Evolutionary conservation across 1,140 invertebrate species (phyloP).

Genomic region (Centruroides sculpturatus): DNA sequence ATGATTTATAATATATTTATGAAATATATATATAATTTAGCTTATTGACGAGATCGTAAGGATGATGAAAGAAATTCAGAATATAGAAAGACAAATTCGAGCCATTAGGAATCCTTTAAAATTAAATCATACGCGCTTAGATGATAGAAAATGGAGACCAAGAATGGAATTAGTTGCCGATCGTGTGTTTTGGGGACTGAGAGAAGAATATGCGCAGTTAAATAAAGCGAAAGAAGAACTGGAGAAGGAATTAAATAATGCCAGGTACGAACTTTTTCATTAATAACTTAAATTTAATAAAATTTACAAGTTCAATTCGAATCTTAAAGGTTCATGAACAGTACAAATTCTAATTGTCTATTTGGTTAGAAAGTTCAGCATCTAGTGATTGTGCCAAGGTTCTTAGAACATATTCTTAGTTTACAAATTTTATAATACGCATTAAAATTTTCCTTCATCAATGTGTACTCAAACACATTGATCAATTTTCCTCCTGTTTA

Average conservation of each 20-base stretch:
- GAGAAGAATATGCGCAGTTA: conserved; percentile 1
- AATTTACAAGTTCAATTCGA: too few species aligned
- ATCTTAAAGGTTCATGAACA: too few species aligned
- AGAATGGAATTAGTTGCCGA: conserved; percentile 5
- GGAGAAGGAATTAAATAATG: conserved; percentile 4
- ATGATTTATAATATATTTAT: background rate
- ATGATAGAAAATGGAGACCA: conserved; percentile 4
- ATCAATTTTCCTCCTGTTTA: too few species aligned
- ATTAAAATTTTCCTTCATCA: too few species aligned
- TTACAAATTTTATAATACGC: too few species aligned
- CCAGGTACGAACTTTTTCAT: conserved; percentile 1
- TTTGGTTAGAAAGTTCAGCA: too few species aligned
- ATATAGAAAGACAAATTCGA: background rate
- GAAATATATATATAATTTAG: background rate
- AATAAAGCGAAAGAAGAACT: conserved; percentile 3
- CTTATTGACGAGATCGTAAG: conserved; percentile 3
- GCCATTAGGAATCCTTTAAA: background rate
- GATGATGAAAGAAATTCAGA: conserved; percentile 1
- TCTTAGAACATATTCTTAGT: too few species aligned
- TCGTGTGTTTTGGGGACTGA: background rate
- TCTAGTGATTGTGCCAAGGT: too few species aligned
- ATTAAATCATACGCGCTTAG: conserved; percentile 6
- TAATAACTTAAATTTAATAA: too few species aligned
- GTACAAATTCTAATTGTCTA: too few species aligned
- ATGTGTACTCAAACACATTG: too few species aligned